Base-by-base conservation (phyloP, 2,888 invertebrate species). In the Tryphoninae sp. region DNA sequence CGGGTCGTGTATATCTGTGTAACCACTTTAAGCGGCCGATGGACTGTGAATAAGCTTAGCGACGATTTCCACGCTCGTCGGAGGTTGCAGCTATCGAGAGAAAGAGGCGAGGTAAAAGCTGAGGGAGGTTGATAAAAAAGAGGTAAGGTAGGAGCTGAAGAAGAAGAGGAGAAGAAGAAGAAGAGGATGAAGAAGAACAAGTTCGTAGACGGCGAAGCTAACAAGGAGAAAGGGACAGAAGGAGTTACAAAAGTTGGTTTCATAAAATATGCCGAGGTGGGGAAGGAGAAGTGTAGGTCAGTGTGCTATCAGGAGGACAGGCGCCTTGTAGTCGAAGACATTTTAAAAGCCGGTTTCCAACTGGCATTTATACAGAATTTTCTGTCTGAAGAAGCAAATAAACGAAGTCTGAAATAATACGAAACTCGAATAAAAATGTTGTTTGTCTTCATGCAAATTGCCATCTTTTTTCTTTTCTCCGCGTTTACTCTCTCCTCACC, bases 211-310 rank as follows among this genome's bases (percentile, higher is more conserved):
- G 45, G 58, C 33, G 65, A 75, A 26, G 55, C 61, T n/a, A 9
- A 58, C 45, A 40, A 42, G 69, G 81, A 69, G 68, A 69, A 73
- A 81, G 77, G 73, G 64, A 74, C 11, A 76, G 42, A n/a, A 45
- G 11, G 65, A 55, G 65, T 72, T 73, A 33, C 62, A 69, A 68
- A 59, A 40, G 62, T 81, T 59, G 67, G 13, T 53, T 9, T 59
- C 33, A 55, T 64, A 75, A 75, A 61, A 62, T 61, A 64, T 77
- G 22, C 76, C 40, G 68, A 58, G 22, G 62, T 80, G 83, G 74
- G 58, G 77, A 77, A 71, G 81, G 62, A 84, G 71, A 68, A 84
- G 85, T 87, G 85, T 87, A 86, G 87, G 89, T 90, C 87, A 89
- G 86, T 89, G 88, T 86, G 88, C 86, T 86, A 85, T 79, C 83